phyloP scores from a whole-genome alignment of 2,888 invertebrate species.

The Sylvicola cinctus region DNA sequence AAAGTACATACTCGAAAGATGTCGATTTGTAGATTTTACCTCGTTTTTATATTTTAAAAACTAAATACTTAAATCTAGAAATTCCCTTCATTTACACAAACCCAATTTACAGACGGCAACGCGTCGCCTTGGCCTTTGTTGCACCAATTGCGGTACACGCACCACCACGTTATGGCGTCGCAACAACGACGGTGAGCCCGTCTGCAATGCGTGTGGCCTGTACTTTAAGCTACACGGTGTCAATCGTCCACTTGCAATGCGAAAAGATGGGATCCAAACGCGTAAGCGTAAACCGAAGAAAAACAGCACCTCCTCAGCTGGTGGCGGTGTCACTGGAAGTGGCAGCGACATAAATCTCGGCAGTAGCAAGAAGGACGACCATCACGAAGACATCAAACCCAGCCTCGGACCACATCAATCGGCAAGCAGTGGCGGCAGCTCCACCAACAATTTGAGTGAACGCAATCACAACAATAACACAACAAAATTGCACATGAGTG shows the following conservation, averaged over 20 bases:
- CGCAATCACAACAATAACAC: too few species aligned
- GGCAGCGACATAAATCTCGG: conserved; percentile 24
- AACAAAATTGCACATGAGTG: too few species aligned
- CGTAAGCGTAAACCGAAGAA: conserved; percentile 86
- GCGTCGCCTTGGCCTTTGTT: conserved; percentile 72
- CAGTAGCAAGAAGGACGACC: conserved; percentile 11
- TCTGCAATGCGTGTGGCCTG: conserved; percentile 94
- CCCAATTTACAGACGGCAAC: conserved; percentile 62
- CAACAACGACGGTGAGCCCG: conserved; percentile 95
- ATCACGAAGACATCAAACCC: conserved; percentile 8
- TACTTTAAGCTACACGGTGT: conserved; percentile 93
- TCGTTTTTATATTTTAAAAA: too few species aligned
- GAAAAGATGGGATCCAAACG: conserved; percentile 92
- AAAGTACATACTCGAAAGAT: too few species aligned
- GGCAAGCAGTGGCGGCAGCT: too few species aligned
- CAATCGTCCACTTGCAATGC: conserved; percentile 81
- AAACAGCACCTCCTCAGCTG: conserved; percentile 33
- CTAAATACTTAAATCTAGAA: conserved; percentile 1
- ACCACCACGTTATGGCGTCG: conserved; percentile 96
- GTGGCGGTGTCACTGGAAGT: conserved; percentile 17
- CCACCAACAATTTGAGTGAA: too few species aligned
- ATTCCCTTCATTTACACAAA: not conserved
- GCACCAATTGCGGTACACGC: conserved; percentile 94
- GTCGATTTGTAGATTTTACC: too few species aligned
- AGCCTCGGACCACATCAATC: not conserved